Conservation (phyloP, 2,888 invertebrate genomes). For the Prosopocoilus inquinatus region DNA sequence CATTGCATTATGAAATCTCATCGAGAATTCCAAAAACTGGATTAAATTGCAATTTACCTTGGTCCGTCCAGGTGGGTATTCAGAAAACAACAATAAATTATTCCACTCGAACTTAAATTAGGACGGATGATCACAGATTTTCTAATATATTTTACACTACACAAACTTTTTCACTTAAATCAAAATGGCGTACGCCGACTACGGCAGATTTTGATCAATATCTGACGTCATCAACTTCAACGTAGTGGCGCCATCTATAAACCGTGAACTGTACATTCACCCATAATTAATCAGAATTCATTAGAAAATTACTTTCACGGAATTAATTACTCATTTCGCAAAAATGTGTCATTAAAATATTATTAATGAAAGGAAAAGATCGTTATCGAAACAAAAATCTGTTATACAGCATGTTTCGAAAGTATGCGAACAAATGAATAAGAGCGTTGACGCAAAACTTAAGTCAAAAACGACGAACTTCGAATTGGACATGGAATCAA, state of each 20-base stretch:
- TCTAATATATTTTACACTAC: slow-evolving; percentile 42
- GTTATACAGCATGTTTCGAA: too few relatives aligned
- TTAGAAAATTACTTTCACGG: too few relatives aligned
- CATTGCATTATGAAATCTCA: slow-evolving; percentile 16
- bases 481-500: too few relatives aligned
- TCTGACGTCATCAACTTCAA: slow-evolving; percentile 43
- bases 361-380: too few relatives aligned
- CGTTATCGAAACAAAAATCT: too few relatives aligned
- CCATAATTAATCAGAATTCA: background rate
- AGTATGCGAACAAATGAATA: too few relatives aligned
- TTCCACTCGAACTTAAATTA: slow-evolving; percentile 43
- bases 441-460: too few relatives aligned
- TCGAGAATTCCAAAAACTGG: slow-evolving; percentile 2
- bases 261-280: slow-evolving; percentile 25
- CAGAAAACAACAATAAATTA: slow-evolving; percentile 49
- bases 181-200: slow-evolving; percentile 55
- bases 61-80: slow-evolving; percentile 76
- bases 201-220: slow-evolving; percentile 48
- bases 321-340: too few relatives aligned
- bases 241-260: slow-evolving; percentile 34
- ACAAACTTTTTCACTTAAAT: slow-evolving; percentile 48
- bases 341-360: too few relatives aligned
- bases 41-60: slow-evolving; percentile 59
- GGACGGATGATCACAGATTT: slow-evolving; percentile 53
- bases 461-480: too few relatives aligned